Percentiles rank a stretch among this genome's conserved stretches.
These are phyloP conservation scores for Drosophila prolongata DNA, from an alignment of 2,888 invertebrate genomes.

Conservation along the genomic window DNA sequence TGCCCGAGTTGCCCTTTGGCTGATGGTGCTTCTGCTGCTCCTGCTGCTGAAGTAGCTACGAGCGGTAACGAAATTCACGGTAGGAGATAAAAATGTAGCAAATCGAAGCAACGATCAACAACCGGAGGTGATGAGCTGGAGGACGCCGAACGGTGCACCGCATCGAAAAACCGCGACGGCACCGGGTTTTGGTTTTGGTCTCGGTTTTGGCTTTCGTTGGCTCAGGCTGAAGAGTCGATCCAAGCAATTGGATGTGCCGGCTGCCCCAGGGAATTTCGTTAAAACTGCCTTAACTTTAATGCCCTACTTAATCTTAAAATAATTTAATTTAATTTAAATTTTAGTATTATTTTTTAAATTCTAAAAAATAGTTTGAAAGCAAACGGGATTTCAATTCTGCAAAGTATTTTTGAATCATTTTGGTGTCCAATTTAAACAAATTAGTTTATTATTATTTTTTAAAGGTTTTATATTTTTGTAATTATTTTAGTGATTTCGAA, in stretches of 20 bases:
- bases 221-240: slow-evolving; percentile 20
- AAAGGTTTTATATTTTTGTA: too few relatives aligned
- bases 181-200: slow-evolving; percentile 15
- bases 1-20: slow-evolving; percentile 60
- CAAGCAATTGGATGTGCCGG: slow-evolving; percentile 62
- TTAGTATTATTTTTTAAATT: too few relatives aligned
- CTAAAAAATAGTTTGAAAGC: too few relatives aligned
- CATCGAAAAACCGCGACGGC: slow-evolving; percentile 35
- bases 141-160: slow-evolving; percentile 39
- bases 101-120: slow-evolving; percentile 78
- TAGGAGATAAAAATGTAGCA: slow-evolving; percentile 79
- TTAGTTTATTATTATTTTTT: too few relatives aligned
- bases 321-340: neutral
- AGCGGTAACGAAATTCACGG: slow-evolving; percentile 81
- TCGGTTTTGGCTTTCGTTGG: slow-evolving; percentile 16
- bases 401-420: too few relatives aligned
- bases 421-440: rapidly evolving
- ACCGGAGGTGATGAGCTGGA: slow-evolving; percentile 66
- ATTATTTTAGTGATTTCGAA: too few relatives aligned
- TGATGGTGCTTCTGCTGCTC: slow-evolving; percentile 17
- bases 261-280: slow-evolving; percentile 29
- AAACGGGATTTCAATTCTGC: too few relatives aligned
- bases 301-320: neutral
- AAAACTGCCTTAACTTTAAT: neutral
- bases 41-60: slow-evolving; percentile 69